phyloP scores from a whole-genome alignment of 2,888 invertebrate species.

The Brenthis ino region DNA sequence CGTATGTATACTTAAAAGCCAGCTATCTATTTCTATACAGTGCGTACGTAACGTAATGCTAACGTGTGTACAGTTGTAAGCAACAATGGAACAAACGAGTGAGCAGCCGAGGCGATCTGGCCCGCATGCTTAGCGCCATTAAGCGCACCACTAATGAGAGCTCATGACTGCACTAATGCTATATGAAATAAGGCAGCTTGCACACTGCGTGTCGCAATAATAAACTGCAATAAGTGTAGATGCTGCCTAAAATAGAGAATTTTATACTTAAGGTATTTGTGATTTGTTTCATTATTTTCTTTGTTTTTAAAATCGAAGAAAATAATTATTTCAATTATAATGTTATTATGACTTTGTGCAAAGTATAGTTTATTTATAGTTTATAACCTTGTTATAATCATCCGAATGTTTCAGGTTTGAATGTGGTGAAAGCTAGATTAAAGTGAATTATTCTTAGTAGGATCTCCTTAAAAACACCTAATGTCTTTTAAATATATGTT shows the following conservation, averaged over 20 bases:
- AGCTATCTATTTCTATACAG: neutral
- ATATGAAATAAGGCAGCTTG: conserved; percentile 10
- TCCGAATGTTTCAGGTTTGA: no score
- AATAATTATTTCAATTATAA: neutral
- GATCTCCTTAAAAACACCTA: no score
- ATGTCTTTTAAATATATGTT: no score
- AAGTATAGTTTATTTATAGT: no score
- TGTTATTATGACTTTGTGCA: no score
- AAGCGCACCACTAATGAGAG: conserved; percentile 72
- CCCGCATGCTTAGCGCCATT: conserved; percentile 77
- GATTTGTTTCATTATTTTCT: no score
- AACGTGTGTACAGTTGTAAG: conserved; percentile 20
- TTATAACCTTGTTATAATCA: no score
- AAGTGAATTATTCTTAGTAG: no score
- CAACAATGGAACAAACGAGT: conserved; percentile 42
- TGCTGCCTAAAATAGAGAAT: no score
- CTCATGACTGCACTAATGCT: conserved; percentile 46
- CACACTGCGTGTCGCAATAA: neutral
- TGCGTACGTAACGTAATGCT: conserved; percentile 12
- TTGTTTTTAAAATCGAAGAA: neutral
- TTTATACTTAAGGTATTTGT: no score
- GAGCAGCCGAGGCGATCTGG: conserved; percentile 57
- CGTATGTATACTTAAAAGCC: neutral
- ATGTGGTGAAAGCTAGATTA: no score
- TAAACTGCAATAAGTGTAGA: no score